phyloP scores from a whole-genome alignment of 2,888 invertebrate genomes.

The Saturnia japonica region DNA sequence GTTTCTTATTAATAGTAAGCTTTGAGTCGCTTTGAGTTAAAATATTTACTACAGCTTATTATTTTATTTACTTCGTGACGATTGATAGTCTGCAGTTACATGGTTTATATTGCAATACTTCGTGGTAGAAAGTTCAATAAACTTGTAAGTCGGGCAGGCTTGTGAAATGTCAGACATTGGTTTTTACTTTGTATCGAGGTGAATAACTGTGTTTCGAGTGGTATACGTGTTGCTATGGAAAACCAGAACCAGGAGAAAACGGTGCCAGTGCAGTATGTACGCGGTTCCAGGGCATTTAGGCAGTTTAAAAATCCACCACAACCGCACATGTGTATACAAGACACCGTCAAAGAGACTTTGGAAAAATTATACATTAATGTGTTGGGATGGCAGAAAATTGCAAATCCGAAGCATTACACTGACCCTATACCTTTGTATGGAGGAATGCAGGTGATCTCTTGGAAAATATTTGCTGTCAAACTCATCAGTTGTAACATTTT shows the following conservation, averaged over 20 bases:
- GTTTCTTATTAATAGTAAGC: constrained; percentile 45
- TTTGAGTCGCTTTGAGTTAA: constrained; percentile 36
- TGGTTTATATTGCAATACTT: constrained; percentile 40
- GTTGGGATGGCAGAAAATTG: constrained; percentile 87
- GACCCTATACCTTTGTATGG: constrained; percentile 87
- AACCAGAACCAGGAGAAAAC: constrained; percentile 70
- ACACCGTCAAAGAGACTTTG: constrained; percentile 81
- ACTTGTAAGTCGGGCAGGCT: constrained; percentile 59
- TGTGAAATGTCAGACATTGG: constrained; percentile 64
- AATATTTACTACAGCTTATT: constrained; percentile 39
- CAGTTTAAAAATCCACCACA: constrained; percentile 89
- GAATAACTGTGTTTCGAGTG: constrained; percentile 35
- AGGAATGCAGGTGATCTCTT: constrained; percentile 83
- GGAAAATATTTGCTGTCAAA: too few relatives aligned
- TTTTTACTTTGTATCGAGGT: constrained; percentile 53
- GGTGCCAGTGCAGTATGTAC: constrained; percentile 80
- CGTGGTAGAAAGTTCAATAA: constrained; percentile 68
- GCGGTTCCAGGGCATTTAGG: constrained; percentile 83
- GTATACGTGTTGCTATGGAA: constrained; percentile 63
- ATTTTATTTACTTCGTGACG: constrained; percentile 36
- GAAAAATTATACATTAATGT: constrained; percentile 85
- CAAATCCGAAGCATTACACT: constrained; percentile 84
- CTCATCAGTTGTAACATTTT: too few relatives aligned
- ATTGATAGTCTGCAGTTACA: constrained; percentile 43
- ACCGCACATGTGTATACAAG: constrained; percentile 88